Percentiles rank a stretch among this genome's conserved stretches.
Evolutionary conservation across 2,888 invertebrate genomes (phyloP).

Genomic region (Pseudococcus viburni): DNA sequence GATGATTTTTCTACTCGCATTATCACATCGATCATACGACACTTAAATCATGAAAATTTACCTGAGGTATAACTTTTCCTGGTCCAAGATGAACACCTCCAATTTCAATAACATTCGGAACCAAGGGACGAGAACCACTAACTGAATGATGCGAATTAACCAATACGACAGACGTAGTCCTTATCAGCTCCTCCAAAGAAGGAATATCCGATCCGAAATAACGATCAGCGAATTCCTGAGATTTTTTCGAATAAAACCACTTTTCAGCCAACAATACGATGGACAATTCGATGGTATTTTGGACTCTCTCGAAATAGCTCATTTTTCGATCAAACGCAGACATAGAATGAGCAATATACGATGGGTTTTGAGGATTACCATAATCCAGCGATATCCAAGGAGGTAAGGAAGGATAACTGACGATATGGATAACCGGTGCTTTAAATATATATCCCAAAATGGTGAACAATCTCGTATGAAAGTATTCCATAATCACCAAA

Average conservation of each 20-base stretch:
- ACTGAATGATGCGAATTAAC: background rate
- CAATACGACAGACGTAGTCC: background rate
- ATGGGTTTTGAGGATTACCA: slow-evolving; percentile 38
- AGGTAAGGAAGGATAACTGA: slow-evolving; percentile 10
- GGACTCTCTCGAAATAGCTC: slow-evolving; percentile 19
- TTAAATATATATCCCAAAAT: slow-evolving; percentile 53
- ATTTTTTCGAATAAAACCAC: background rate
- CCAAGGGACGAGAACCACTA: background rate
- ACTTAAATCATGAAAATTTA: too few species aligned
- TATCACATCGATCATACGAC: too few species aligned
- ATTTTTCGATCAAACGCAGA: background rate
- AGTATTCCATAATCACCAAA: slow-evolving; percentile 63
- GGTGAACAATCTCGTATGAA: slow-evolving; percentile 47
- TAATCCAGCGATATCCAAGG: slow-evolving; percentile 47
- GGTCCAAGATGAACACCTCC: slow-evolving; percentile 27
- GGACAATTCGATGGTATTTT: slow-evolving; percentile 30
- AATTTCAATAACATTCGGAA: slow-evolving; percentile 31
- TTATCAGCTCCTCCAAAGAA: background rate
- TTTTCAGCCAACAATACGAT: background rate
- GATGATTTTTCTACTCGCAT: too few species aligned
- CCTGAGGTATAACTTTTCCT: slow-evolving; percentile 28
- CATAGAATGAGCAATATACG: background rate
- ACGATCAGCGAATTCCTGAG: slow-evolving; percentile 14
- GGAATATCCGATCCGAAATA: slow-evolving; percentile 36
- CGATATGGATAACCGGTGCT: slow-evolving; percentile 49